Evolutionary conservation across 2,888 invertebrate genomes (phyloP).

Genomic region (Dynastes maya): DNA sequence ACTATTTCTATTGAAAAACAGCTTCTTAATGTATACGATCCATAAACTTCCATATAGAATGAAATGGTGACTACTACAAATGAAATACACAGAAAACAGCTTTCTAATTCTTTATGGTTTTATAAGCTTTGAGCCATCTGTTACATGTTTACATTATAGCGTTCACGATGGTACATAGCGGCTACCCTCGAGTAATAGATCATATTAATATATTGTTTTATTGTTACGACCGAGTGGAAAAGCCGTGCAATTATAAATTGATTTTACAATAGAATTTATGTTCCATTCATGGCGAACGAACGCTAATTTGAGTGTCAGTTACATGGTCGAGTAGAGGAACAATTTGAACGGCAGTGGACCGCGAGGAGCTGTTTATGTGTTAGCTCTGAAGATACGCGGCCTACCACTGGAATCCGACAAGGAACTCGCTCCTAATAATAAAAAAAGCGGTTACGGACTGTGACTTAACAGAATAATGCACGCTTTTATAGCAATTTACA

Average conservation of each 20-base stretch:
- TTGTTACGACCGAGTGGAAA: slow-evolving; percentile 28
- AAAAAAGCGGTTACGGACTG: slow-evolving; percentile 22
- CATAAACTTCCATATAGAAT: too few species aligned
- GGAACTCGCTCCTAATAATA: background rate
- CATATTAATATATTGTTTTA: slow-evolving; percentile 39
- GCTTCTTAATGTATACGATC: too few species aligned
- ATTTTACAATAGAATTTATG: slow-evolving; percentile 50
- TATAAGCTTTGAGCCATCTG: too few species aligned
- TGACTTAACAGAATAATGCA: slow-evolving; percentile 19
- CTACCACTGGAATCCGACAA: slow-evolving; percentile 1
- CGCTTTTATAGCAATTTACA: slow-evolving; percentile 10
- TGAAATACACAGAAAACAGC: too few species aligned
- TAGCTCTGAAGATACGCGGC: background rate
- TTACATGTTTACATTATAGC: too few species aligned
- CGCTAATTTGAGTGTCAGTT: slow-evolving; percentile 46
- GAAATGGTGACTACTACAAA: too few species aligned
- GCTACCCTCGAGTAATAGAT: slow-evolving; percentile 17
- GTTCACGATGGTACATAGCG: background rate
- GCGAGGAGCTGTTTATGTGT: slow-evolving; percentile 2
- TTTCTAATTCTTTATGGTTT: too few species aligned
- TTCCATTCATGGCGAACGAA: slow-evolving; percentile 39
- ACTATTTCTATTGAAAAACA: too few species aligned
- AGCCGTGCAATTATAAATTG: slow-evolving; percentile 47
- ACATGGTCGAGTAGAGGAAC: slow-evolving; percentile 24
- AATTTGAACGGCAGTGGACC: slow-evolving; percentile 20